A percentile compares a stretch with the other conserved stretches of the same genome.
phyloP scores from a whole-genome alignment of 2,888 invertebrate species.

The Uropetala carovei region DNA sequence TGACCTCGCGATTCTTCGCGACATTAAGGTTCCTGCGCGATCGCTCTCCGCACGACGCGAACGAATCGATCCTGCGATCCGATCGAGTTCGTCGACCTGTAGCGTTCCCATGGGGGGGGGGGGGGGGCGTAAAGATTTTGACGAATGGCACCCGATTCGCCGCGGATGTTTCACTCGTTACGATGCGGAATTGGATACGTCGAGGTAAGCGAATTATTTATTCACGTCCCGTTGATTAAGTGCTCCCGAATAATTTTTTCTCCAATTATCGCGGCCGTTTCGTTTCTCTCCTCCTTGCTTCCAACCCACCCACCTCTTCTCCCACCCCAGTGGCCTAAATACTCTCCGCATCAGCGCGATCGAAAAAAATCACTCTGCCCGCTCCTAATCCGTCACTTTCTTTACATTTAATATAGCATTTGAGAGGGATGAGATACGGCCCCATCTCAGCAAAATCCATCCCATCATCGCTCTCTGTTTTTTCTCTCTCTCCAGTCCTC shows the following conservation, averaged over 20 bases:
- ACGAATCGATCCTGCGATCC: not conserved
- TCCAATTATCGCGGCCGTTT: not conserved
- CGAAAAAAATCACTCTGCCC: too few species aligned
- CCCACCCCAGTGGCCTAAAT: not conserved
- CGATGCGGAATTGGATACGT: not conserved
- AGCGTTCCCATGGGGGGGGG: not conserved
- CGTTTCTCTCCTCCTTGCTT: not conserved
- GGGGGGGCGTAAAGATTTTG: not conserved
- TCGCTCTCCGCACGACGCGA: too few species aligned
- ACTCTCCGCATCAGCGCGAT: not conserved
- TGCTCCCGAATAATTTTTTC: not conserved
- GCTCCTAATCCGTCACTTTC: too few species aligned
- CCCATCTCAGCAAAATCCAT: too few species aligned
- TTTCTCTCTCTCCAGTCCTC: too few species aligned
- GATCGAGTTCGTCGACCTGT: not conserved
- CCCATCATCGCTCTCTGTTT: too few species aligned
- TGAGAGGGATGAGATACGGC: too few species aligned
- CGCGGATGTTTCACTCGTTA: not conserved
- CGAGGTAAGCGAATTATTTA: slow-evolving; percentile 2
- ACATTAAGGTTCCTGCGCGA: too few species aligned
- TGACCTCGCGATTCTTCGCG: too few species aligned
- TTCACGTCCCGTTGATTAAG: not conserved
- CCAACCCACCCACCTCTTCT: not conserved
- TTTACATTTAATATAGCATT: too few species aligned
- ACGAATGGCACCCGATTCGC: not conserved